Percentiles rank a stretch among this genome's conserved stretches.
Conservation (phyloP, 2,113 vertebrate genomes). For the Dromiciops gliroides region DNA sequence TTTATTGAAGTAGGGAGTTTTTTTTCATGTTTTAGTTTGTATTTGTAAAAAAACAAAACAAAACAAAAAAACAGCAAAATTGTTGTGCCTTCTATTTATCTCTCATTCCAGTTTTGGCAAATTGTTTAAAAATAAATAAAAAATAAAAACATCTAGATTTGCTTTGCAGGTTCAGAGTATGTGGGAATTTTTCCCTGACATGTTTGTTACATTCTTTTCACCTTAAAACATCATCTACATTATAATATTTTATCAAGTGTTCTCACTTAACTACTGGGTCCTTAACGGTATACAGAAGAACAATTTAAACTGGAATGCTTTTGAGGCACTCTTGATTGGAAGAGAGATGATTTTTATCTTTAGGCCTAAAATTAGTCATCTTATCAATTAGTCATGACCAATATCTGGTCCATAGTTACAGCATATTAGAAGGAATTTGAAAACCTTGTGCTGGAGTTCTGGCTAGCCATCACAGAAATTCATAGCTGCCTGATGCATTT, state of each 20-base stretch:
- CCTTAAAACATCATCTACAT: not conserved
- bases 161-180: conserved; percentile 84
- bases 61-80: conserved; percentile 85
- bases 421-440: conserved; percentile 36
- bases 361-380: conserved; percentile 30
- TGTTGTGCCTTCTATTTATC: conserved; percentile 93
- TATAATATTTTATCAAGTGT: not conserved
- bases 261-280: not conserved
- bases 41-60: conserved; percentile 87
- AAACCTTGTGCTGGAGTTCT: conserved; percentile 40
- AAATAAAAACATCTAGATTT: conserved; percentile 87
- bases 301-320: conserved; percentile 70
- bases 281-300: conserved; percentile 15
- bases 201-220: not conserved
- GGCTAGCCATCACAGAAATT: conserved; percentile 57
- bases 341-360: conserved; percentile 36
- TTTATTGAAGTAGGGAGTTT: conserved; percentile 86
- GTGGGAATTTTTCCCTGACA: conserved; percentile 75
- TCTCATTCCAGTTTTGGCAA: conserved; percentile 87
- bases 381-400: conserved; percentile 38
- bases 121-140: conserved; percentile 83
- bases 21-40: conserved; percentile 88
- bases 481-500: conserved; percentile 64
- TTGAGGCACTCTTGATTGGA: conserved; percentile 2
- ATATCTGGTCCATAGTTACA: conserved; percentile 49